Evolutionary conservation across 2,113 vertebrate species (phyloP).

Genomic region (Strix uralensis): DNA sequence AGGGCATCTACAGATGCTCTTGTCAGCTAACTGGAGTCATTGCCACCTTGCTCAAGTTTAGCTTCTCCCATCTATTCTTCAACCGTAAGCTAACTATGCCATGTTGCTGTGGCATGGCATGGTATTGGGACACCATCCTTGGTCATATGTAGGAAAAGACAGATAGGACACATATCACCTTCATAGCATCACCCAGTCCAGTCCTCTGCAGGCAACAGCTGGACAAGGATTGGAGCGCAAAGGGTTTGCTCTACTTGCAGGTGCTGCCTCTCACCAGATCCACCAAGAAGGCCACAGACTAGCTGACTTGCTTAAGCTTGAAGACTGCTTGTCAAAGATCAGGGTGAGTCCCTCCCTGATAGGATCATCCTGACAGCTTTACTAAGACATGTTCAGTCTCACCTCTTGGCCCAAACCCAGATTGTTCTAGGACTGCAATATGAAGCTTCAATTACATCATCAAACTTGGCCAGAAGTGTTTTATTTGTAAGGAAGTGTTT

Average conservation of each 20-base stretch:
- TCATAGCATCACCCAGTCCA: background rate
- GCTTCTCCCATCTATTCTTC: background rate
- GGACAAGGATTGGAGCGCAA: background rate
- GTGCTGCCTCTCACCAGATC: background rate
- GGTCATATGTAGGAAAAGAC: background rate
- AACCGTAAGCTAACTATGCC: background rate
- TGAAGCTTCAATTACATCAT: background rate
- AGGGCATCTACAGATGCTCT: background rate
- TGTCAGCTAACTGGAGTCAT: background rate
- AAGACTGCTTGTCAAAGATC: background rate
- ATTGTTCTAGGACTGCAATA: background rate
- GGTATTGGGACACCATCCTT: rapidly evolving
- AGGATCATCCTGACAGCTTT: background rate
- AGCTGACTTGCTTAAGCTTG: background rate
- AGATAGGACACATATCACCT: background rate
- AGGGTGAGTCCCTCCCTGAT: background rate
- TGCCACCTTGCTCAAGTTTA: background rate
- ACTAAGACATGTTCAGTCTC: background rate
- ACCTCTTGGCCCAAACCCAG: background rate
- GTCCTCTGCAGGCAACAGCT: background rate
- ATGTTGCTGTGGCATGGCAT: rapidly evolving
- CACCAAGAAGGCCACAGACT: background rate
- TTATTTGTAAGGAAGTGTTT: background rate
- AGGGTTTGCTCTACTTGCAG: background rate
- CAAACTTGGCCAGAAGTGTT: background rate